Conservation (phyloP, 2,797 vertebrate genomes). For the Orientallactaga sibirica region DNA sequence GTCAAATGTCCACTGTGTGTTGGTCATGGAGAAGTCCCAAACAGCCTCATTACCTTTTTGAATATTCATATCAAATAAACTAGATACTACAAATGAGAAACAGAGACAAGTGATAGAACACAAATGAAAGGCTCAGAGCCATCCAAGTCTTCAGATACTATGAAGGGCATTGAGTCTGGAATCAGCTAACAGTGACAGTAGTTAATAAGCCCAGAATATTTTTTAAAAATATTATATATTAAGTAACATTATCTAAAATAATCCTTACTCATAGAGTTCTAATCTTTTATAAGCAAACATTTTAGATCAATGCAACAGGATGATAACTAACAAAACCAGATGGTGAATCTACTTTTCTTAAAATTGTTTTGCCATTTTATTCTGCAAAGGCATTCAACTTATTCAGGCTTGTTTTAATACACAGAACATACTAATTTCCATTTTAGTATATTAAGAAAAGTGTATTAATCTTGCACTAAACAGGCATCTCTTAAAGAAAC, state of each 20-base stretch:
- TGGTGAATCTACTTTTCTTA: conserved; percentile 72
- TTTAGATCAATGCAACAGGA: conserved; percentile 78
- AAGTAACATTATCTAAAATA: conserved; percentile 41
- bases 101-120: conserved; percentile 1
- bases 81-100: conserved; percentile 26
- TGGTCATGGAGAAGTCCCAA: background rate
- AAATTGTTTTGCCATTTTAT: conserved; percentile 69
- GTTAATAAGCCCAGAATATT: background rate
- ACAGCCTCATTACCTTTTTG: background rate
- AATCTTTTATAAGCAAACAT: conserved; percentile 77
- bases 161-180: background rate
- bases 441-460: conserved; percentile 76
- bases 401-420: conserved; percentile 78
- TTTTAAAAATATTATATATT: conserved; percentile 64
- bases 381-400: conserved; percentile 69
- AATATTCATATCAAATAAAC: conserved; percentile 1
- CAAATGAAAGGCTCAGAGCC: background rate
- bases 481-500: conserved; percentile 67
- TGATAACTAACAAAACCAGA: conserved; percentile 79
- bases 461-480: conserved; percentile 74
- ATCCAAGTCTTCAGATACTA: background rate
- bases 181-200: background rate
- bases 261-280: conserved; percentile 75
- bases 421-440: conserved; percentile 78
- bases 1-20: background rate